phyloP scores from a whole-genome alignment of 2,888 invertebrate genomes.

The Drosophila helvetica region DNA sequence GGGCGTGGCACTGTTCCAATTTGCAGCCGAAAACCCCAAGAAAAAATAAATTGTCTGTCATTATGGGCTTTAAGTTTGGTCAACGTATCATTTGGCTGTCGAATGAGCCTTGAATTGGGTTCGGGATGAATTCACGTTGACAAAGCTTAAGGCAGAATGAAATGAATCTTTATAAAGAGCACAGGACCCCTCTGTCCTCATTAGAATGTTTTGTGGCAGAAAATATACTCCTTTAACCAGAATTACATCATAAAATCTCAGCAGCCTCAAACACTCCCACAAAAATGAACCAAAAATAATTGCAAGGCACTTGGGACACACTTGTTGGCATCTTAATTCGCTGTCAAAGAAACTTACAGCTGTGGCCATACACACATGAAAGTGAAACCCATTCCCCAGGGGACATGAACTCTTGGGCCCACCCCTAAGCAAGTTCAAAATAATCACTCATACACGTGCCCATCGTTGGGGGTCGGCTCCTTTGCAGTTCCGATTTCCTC shows the following conservation, averaged over 20 bases:
- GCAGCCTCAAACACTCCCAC: not conserved
- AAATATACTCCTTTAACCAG: not conserved
- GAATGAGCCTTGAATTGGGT: slow-evolving; percentile 26
- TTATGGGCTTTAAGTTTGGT: slow-evolving; percentile 62
- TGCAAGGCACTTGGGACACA: not conserved
- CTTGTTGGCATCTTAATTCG: not conserved
- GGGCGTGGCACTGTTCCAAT: slow-evolving; percentile 47
- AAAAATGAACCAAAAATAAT: slow-evolving; percentile 9
- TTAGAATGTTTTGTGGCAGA: not conserved
- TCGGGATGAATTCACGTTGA: slow-evolving; percentile 24
- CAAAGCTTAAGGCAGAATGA: slow-evolving; percentile 15
- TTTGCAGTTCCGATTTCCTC: slow-evolving; percentile 34
- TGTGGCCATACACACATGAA: slow-evolving; percentile 12
- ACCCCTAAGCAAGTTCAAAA: slow-evolving; percentile 28
- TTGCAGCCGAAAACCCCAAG: slow-evolving; percentile 20
- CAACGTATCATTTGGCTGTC: slow-evolving; percentile 42
- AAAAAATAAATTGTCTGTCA: slow-evolving; percentile 71
- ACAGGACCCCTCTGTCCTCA: no score
- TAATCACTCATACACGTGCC: slow-evolving; percentile 46
- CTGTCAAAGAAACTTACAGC: slow-evolving; percentile 2
- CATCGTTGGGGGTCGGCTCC: slow-evolving; percentile 9
- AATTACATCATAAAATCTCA: not conserved
- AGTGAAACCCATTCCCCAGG: slow-evolving; percentile 7
- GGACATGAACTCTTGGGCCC: slow-evolving; percentile 1
- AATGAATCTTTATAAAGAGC: slow-evolving; percentile 32